These are phyloP conservation scores for Dicerorhinus sumatrensis DNA, from an alignment of 2,113 vertebrate genomes.

Conservation along the genomic window DNA sequence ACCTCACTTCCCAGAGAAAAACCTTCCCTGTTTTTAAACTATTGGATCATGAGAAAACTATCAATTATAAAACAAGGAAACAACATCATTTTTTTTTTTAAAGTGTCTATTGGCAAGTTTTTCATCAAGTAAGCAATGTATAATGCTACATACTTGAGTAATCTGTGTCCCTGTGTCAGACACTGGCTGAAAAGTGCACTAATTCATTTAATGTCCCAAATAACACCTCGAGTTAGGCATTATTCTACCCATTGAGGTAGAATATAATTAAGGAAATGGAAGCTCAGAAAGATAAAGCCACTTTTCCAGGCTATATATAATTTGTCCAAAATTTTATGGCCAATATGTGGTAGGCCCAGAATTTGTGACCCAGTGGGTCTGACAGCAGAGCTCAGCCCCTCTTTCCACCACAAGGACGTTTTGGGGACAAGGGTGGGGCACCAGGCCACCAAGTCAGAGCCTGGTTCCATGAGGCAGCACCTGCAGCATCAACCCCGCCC, in stretches of 20 bases:
- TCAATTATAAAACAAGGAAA: not conserved
- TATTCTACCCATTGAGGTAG: not conserved
- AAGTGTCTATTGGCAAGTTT: not conserved
- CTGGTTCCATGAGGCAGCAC: not conserved
- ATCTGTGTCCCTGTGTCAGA: not conserved
- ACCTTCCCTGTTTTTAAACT: not conserved
- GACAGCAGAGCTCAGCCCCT: too few species aligned
- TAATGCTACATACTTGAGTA: too few species aligned
- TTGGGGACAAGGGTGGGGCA: not conserved
- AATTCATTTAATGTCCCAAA: not conserved
- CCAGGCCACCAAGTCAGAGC: too few species aligned
- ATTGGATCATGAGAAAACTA: not conserved
- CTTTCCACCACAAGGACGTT: not conserved
- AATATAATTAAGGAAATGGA: not conserved
- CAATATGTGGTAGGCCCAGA: not conserved
- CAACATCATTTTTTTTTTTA: not conserved
- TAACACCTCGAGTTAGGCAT: not conserved
- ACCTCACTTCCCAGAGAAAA: not conserved
- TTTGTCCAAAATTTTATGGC: not conserved
- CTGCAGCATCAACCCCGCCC: not conserved
- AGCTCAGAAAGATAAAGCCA: not conserved
- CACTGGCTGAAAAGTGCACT: not conserved
- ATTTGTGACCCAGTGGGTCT: too few species aligned
- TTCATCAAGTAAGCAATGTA: not conserved
- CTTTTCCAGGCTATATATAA: accelerated